phyloP scores from a whole-genome alignment of 1,140 invertebrate genomes.

The Bombus sylvicola region DNA sequence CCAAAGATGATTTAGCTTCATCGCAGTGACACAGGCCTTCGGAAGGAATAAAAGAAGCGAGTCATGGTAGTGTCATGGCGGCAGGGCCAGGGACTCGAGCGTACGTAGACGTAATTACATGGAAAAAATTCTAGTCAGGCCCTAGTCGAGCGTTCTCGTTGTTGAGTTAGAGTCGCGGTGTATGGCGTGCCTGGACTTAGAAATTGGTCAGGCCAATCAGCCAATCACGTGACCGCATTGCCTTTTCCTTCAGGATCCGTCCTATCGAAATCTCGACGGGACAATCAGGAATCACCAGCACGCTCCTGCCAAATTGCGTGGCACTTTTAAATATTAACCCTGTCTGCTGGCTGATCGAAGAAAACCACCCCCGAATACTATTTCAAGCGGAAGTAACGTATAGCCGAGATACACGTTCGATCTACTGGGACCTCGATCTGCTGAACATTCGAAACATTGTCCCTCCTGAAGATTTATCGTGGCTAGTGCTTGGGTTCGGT shows the following conservation, averaged over 20 bases:
- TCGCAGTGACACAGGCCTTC: conserved; percentile 20
- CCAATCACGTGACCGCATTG: conserved; percentile 65
- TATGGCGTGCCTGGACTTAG: conserved; percentile 70
- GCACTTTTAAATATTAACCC: conserved; percentile 69
- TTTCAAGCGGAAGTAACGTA: conserved; percentile 30
- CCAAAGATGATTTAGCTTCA: conserved; percentile 73
- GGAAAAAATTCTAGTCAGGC: conserved; percentile 79
- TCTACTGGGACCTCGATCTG: conserved; percentile 25
- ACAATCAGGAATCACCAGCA: conserved; percentile 65
- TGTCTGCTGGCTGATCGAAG: neutral
- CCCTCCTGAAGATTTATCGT: neutral
- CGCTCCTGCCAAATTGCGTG: conserved; percentile 63
- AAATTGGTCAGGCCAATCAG: conserved; percentile 70
- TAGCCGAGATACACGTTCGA: neutral
- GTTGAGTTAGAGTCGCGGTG: conserved; percentile 67
- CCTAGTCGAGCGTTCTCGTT: conserved; percentile 67
- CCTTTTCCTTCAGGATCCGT: conserved; percentile 48
- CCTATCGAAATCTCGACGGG: conserved; percentile 61
- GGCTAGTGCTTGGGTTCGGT: neutral
- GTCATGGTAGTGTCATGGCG: neutral
- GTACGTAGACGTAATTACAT: conserved; percentile 76
- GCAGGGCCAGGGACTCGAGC: neutral
- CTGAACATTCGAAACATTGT: conserved; percentile 2
- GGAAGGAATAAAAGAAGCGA: neutral
- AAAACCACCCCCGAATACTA: neutral